Evolutionary conservation across 2,888 invertebrate species (phyloP).

Genomic region (Pyrrhosoma nymphula): DNA sequence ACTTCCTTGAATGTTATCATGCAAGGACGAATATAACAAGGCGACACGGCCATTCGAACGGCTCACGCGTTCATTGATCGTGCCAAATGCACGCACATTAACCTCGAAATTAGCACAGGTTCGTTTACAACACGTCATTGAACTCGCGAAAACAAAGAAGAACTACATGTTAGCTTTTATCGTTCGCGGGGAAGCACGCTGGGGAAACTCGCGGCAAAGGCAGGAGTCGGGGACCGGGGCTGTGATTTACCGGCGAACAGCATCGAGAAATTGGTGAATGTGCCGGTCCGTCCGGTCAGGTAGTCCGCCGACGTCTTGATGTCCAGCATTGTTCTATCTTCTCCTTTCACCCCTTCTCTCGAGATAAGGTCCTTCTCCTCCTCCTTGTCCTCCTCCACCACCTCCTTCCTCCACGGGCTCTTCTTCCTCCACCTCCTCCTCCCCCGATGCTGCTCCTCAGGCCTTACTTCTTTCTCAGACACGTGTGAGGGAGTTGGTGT

Average conservation of each 20-base stretch:
- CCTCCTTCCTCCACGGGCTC: not conserved
- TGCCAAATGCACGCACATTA: not conserved
- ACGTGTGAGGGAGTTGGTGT: not conserved
- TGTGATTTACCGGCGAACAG: constrained; percentile 92
- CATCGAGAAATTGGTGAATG: constrained; percentile 97
- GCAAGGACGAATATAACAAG: too few species aligned
- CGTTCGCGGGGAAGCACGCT: not conserved
- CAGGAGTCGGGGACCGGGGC: not conserved
- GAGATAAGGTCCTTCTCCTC: constrained; percentile 23
- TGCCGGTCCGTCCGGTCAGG: constrained; percentile 90
- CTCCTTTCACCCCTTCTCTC: constrained; percentile 14
- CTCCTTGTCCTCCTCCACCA: constrained; percentile 11
- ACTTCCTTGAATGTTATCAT: too few species aligned
- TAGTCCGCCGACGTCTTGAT: constrained; percentile 95
- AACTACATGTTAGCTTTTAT: too few species aligned
- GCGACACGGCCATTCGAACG: not conserved
- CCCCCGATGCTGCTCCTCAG: not conserved
- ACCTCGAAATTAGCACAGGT: not conserved
- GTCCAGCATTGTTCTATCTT: constrained; percentile 86
- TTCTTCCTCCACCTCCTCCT: not conserved
- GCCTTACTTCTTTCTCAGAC: not conserved
- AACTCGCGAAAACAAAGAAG: too few species aligned
- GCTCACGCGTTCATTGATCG: not conserved
- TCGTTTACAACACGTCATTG: too few species aligned
- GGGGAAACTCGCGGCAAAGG: not conserved